phyloP scores from a whole-genome alignment of 2,888 invertebrate species.

The Terebella lapidaria region DNA sequence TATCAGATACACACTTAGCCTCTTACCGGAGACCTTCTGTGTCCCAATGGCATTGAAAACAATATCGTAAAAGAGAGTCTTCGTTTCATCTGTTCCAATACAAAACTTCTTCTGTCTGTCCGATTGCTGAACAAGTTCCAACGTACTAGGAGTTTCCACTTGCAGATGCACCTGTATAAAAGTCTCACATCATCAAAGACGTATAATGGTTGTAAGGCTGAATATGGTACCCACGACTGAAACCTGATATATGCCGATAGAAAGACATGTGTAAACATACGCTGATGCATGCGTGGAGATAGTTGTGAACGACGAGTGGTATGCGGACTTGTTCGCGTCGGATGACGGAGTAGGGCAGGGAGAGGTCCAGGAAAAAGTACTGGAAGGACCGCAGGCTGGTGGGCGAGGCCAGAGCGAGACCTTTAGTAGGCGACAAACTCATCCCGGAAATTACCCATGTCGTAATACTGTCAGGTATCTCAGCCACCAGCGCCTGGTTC shows the following conservation, averaged over 20 bases:
- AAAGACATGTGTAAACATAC: too few relatives aligned
- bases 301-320: slow-evolving; percentile 68
- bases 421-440: slow-evolving; percentile 57
- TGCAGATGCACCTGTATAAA: slow-evolving; percentile 14
- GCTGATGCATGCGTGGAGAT: slow-evolving; percentile 65
- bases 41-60: slow-evolving; percentile 12
- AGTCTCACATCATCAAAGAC: too few relatives aligned
- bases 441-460: slow-evolving; percentile 62
- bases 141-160: slow-evolving; percentile 2
- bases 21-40: slow-evolving; percentile 17
- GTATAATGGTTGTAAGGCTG: too few relatives aligned
- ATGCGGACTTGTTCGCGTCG: slow-evolving; percentile 65
- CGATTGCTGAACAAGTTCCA: background rate
- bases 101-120: slow-evolving; percentile 11
- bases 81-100: slow-evolving; percentile 15
- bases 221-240: too few relatives aligned
- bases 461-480: slow-evolving; percentile 62
- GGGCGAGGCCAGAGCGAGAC: slow-evolving; percentile 57
- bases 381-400: slow-evolving; percentile 62
- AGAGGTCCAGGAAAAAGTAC: slow-evolving; percentile 70
- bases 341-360: slow-evolving; percentile 64
- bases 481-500: slow-evolving; percentile 5
- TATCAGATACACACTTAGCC: too few relatives aligned
- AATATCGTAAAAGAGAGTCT: slow-evolving; percentile 5
- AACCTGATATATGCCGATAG: too few relatives aligned